Base-by-base conservation (phyloP, 2,797 vertebrate species). In the Urosaurus nigricauda region DNA sequence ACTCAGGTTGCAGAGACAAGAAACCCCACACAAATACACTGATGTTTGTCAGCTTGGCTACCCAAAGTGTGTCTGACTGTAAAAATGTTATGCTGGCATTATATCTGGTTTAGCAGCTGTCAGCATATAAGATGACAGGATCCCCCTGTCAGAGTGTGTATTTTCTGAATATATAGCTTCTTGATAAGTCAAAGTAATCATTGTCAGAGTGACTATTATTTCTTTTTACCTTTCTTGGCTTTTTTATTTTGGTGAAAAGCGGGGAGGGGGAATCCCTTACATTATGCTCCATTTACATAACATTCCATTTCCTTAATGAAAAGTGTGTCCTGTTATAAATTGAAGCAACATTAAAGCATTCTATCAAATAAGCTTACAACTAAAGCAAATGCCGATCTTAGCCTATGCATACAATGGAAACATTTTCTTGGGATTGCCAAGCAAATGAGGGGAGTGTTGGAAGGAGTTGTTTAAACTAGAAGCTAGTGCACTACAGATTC, bases 381-480 rank as follows among this genome's bases (percentile, higher is more conserved):
- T 51, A 85, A 88, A 88, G 70, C 7, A 85, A 81, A 91, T 29
- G 78, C 68, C 85, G 65, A 85, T 80, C 19, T 88, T 79, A 91
- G 19, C 4, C 1, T 74, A 80, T 32, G 14, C 4, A 84, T 26
- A 83, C 84, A 32, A 51, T 40, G 1, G 85, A 90, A 1, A 21
- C 1, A 90, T 43, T 74, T 71, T 51, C 35, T 17, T 86, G 86
- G 58, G 17, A 32, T 85, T 47, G 58, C 29, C 3, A 17, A 7
- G 26, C 4, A 8, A 32, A 29, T 5, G 56, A 43, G 51, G 16
- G 68, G 43, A 74, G 74, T 43, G 26, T 17, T 51, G 47, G 32
- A 58, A 84, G 35, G 3, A n/a, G 40, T 81, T 74, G 24, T 53
- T 81, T 81, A 73, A 87, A 80, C n/a, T 32, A 80, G 65, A 85